phyloP scores from a whole-genome alignment of 2,797 vertebrate genomes.

The Tamandua tetradactyla region DNA sequence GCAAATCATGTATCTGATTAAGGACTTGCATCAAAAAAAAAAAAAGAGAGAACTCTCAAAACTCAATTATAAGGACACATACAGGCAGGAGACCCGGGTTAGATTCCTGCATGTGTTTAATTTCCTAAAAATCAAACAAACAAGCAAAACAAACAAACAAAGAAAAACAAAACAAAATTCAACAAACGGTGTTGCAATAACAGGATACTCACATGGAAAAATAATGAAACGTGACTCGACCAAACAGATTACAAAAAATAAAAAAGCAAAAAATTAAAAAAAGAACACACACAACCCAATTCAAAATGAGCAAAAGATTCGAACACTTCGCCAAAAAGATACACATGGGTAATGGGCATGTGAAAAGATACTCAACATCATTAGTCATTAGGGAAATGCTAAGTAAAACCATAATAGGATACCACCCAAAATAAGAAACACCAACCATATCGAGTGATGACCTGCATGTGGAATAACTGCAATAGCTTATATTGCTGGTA shows the following conservation, averaged over 20 bases:
- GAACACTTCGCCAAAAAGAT: background rate
- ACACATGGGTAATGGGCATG: background rate
- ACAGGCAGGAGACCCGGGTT: too few species aligned
- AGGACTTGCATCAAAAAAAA: background rate
- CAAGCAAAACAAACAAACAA: too few species aligned
- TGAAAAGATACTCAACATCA: background rate
- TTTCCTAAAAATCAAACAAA: too few species aligned
- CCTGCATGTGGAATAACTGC: background rate
- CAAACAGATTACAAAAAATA: too few species aligned
- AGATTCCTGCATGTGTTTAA: too few species aligned
- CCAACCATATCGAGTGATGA: background rate
- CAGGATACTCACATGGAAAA: too few species aligned
- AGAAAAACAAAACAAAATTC: too few species aligned
- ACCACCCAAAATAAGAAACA: background rate
- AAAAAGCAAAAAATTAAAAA: too few species aligned
- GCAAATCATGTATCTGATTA: background rate
- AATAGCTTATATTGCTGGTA: background rate
- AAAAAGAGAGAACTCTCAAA: background rate
- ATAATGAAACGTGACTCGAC: too few species aligned
- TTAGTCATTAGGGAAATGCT: background rate
- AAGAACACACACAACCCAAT: background rate
- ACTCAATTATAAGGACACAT: background rate
- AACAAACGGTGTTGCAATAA: too few species aligned
- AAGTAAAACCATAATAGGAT: background rate
- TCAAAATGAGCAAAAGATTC: background rate